Evolutionary conservation across 2,113 vertebrate genomes (phyloP).

Genomic region (Gopherus flavomarginatus): DNA sequence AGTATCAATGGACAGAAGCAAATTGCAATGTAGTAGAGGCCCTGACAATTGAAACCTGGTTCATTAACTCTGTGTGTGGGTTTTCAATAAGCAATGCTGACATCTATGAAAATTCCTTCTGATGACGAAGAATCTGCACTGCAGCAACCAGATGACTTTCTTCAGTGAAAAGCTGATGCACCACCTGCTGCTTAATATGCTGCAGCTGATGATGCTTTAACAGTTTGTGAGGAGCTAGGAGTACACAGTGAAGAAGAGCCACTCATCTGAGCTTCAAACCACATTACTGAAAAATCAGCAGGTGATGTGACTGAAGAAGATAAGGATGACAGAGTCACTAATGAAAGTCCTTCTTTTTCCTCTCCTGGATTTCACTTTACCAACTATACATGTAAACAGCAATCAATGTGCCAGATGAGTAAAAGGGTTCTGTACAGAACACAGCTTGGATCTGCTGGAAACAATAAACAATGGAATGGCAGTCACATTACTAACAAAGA

Average conservation of each 20-base stretch:
- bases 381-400: background rate
- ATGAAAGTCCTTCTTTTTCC: background rate
- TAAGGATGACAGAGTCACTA: background rate
- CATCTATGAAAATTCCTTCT: background rate
- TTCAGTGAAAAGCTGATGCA: conserved; percentile 37
- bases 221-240: conserved; percentile 5
- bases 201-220: conserved; percentile 13
- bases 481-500: background rate
- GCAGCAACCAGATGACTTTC: background rate
- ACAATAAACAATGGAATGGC: background rate
- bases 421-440: background rate
- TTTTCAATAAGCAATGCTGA: conserved; percentile 2
- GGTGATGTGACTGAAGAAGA: background rate
- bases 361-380: background rate
- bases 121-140: conserved; percentile 28
- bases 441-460: background rate
- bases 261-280: background rate
- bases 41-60: conserved; percentile 9
- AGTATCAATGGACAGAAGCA: background rate
- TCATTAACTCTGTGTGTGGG: background rate
- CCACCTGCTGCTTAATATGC: conserved; percentile 51
- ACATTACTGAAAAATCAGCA: fast-evolving
- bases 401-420: background rate
- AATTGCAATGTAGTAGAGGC: background rate
- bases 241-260: background rate